These are phyloP conservation scores for Orthosia gothica DNA, from an alignment of 2,888 invertebrate species.

Conservation along the genomic window DNA sequence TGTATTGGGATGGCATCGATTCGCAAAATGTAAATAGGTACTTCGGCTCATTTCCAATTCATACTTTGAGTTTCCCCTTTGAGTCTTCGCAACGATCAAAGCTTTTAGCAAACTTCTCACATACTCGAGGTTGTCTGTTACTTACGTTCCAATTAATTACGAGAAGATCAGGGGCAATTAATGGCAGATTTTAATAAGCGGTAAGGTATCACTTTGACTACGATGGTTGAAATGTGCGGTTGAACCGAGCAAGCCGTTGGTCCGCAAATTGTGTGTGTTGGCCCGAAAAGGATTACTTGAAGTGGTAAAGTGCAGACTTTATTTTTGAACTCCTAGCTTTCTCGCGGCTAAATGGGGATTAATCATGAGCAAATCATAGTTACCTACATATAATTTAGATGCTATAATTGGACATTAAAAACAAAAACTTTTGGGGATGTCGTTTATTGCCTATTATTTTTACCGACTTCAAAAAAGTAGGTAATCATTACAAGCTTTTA, in stretches of 20 bases:
- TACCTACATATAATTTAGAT: not conserved
- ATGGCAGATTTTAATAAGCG: slow-evolving; percentile 4
- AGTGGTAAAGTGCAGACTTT: not conserved
- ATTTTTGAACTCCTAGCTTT: not conserved
- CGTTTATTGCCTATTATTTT: too few relatives aligned
- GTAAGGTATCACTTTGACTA: not conserved
- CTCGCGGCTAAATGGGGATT: not conserved
- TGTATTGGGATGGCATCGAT: not conserved
- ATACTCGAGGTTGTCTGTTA: not conserved
- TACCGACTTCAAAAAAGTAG: too few relatives aligned
- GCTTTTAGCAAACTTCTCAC: slow-evolving; percentile 1
- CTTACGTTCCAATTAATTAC: slow-evolving; percentile 5
- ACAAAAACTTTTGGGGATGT: too few relatives aligned
- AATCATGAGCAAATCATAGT: not conserved
- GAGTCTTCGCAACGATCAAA: not conserved
- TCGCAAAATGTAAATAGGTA: not conserved
- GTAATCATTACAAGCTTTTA: too few relatives aligned
- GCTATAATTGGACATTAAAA: too few relatives aligned
- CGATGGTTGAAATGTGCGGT: not conserved
- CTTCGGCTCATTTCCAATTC: slow-evolving; percentile 1
- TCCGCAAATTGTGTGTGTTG: too few relatives aligned
- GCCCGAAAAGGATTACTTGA: slow-evolving; percentile 10
- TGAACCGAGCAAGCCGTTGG: not conserved
- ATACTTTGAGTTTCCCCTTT: slow-evolving; percentile 6
- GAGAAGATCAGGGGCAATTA: not conserved